These are phyloP conservation scores for Zaprionus camerounensis DNA, from an alignment of 1,140 invertebrate species.

Conservation along the genomic window DNA sequence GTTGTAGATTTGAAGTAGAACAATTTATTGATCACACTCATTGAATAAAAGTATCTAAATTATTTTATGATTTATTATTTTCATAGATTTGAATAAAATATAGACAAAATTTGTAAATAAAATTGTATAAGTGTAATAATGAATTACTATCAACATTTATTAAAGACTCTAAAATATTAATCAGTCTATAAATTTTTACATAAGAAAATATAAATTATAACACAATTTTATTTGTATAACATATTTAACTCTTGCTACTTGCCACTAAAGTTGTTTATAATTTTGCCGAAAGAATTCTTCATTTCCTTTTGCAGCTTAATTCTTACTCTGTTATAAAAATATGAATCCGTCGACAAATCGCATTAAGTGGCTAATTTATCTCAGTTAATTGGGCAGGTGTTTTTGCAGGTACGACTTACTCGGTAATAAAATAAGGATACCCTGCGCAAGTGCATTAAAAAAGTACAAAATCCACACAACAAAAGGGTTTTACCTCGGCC, in stretches of 20 bases:
- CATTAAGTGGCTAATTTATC: conserved; percentile 10
- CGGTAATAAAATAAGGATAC: conserved; percentile 39
- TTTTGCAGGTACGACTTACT: conserved; percentile 4
- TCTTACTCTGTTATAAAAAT: not conserved
- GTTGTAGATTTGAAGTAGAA: too few relatives aligned
- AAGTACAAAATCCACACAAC: conserved; percentile 62
- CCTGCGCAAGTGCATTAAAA: conserved; percentile 51
- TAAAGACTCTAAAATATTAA: too few relatives aligned
- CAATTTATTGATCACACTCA: too few relatives aligned
- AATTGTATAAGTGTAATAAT: not conserved
- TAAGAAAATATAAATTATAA: too few relatives aligned
- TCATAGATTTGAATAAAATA: not conserved
- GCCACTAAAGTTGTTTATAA: not conserved
- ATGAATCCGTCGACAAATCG: not conserved
- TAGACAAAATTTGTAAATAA: not conserved
- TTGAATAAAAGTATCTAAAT: too few relatives aligned
- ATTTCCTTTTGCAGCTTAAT: not conserved
- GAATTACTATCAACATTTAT: not conserved
- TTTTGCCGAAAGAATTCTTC: not conserved
- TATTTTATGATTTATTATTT: not conserved
- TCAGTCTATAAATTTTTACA: too few relatives aligned
- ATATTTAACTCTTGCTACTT: too few relatives aligned
- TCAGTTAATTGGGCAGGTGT: conserved; percentile 31
- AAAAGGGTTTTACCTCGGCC: conserved; percentile 58
- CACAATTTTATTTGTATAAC: too few relatives aligned